Evolutionary conservation across 2,113 vertebrate genomes (phyloP).

Genomic region (Mobula birostris): DNA sequence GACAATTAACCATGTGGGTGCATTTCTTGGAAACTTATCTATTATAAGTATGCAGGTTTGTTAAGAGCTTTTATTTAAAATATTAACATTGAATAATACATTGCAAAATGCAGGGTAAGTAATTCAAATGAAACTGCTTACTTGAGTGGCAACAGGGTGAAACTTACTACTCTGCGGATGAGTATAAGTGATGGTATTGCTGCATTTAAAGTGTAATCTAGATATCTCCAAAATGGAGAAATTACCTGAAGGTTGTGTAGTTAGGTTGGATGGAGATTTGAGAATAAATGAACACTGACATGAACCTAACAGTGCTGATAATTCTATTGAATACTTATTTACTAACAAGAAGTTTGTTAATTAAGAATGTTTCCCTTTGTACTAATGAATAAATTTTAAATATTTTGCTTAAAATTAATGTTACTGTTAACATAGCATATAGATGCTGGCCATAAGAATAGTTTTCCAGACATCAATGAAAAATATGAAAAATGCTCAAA

Average conservation of each 20-base stretch:
- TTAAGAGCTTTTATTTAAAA: neutral
- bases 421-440: neutral
- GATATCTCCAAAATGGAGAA: neutral
- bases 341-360: neutral
- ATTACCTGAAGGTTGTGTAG: neutral
- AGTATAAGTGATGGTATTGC: neutral
- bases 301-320: too few relatives aligned
- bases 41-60: too few relatives aligned
- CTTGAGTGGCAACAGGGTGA: neutral
- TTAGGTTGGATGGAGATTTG: neutral
- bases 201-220: neutral
- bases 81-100: neutral
- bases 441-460: neutral
- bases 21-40: too few relatives aligned
- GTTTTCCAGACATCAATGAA: neutral
- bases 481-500: neutral
- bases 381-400: neutral
- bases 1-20: too few relatives aligned
- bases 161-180: neutral
- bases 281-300: too few relatives aligned
- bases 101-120: neutral
- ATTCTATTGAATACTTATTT: too few relatives aligned
- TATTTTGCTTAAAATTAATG: neutral
- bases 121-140: neutral
- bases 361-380: neutral